phyloP scores from a whole-genome alignment of 2,888 invertebrate genomes.

The Nymphalis urticae region DNA sequence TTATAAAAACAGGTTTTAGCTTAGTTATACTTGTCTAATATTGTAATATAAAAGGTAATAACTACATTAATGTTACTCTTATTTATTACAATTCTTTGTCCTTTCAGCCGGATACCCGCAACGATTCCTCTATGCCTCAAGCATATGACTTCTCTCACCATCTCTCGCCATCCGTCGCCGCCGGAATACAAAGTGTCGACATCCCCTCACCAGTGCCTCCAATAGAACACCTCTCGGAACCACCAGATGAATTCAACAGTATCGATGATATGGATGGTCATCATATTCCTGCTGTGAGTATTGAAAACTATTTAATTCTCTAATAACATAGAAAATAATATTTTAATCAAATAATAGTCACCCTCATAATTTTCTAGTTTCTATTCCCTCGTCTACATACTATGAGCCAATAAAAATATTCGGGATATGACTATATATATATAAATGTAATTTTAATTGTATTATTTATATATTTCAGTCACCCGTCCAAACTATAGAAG shows the following conservation, averaged over 20 bases:
- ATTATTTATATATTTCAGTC: slow-evolving; percentile 46
- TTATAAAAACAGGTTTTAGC: too few species aligned
- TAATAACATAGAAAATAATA: neutral
- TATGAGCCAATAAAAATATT: too few species aligned
- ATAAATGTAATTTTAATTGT: too few species aligned
- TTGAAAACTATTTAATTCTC: neutral
- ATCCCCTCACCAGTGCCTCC: slow-evolving; percentile 76
- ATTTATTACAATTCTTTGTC: neutral
- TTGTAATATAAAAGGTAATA: too few species aligned
- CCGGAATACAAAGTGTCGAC: slow-evolving; percentile 67
- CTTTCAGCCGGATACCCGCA: slow-evolving; percentile 77
- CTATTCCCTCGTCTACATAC: too few species aligned
- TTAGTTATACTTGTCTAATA: too few species aligned
- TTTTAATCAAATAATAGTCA: neutral
- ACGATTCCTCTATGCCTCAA: slow-evolving; percentile 83
- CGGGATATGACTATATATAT: too few species aligned
- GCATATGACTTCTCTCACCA: slow-evolving; percentile 77
- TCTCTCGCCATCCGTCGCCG: slow-evolving; percentile 69
- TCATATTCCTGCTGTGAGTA: slow-evolving; percentile 50
- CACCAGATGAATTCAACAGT: slow-evolving; percentile 48
- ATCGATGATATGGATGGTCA: slow-evolving; percentile 53
- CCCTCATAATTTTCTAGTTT: too few species aligned
- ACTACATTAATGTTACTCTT: too few species aligned
- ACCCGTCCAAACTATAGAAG: slow-evolving; percentile 56
- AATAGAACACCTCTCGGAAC: slow-evolving; percentile 53